Evolutionary conservation across 1,140 invertebrate genomes (phyloP).

Genomic region (Atta texana): DNA sequence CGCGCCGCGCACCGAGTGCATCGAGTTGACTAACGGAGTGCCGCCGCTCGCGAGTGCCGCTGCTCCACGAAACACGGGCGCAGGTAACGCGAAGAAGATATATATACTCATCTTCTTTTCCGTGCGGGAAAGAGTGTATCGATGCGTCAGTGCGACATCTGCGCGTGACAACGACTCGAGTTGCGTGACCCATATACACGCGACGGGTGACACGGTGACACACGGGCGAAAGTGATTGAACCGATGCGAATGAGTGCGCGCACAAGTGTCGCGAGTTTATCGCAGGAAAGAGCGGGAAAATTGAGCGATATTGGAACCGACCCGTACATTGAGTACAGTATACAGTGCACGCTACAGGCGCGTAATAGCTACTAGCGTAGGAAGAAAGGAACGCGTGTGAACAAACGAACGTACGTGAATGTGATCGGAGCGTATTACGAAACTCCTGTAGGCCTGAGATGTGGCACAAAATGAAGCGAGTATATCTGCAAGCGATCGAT

Average conservation of each 20-base stretch:
- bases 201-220: slow-evolving; percentile 71
- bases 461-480: slow-evolving; percentile 71
- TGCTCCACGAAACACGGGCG: neutral
- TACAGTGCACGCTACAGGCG: neutral
- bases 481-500: slow-evolving; percentile 72
- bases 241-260: slow-evolving; percentile 4
- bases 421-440: slow-evolving; percentile 49
- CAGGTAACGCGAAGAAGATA: neutral
- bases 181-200: slow-evolving; percentile 50
- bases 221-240: slow-evolving; percentile 49
- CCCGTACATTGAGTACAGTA: too few species aligned
- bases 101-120: too few species aligned
- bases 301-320: neutral
- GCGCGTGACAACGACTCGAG: neutral
- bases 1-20: neutral
- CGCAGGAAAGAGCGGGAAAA: slow-evolving; percentile 66
- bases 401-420: slow-evolving; percentile 13
- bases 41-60: neutral
- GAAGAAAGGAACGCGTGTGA: neutral
- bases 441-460: slow-evolving; percentile 34
- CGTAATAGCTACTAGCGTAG: too few species aligned
- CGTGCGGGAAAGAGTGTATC: neutral
- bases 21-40: slow-evolving; percentile 28
- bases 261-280: neutral
- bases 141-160: neutral